Base-by-base conservation (phyloP, 2,797 vertebrate genomes). In the Hoplostethus atlanticus region DNA sequence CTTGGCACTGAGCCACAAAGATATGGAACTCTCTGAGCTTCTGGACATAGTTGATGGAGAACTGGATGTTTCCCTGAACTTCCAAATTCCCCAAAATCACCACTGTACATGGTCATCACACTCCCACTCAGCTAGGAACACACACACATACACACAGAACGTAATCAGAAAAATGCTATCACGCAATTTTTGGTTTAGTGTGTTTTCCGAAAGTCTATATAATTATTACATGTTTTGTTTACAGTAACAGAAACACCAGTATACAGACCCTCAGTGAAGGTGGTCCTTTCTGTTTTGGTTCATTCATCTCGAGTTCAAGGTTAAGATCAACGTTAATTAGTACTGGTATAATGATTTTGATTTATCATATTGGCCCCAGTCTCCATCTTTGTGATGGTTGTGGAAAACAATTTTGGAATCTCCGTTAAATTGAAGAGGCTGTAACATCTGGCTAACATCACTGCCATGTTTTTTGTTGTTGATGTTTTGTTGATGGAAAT, bases 31-130 rank as follows among this genome's bases (percentile, higher is more conserved):
- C 98, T 0, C 90, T 91, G 88, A 99, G 92, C 77, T 94, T 95
- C 61, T 97, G 96, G 59, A 97, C 90, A 3, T 99, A 99, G 92
- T 97, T 97, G 58, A 99, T 84, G 30, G 97, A 96, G 89, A 99
- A 98, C 81, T 97, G 96, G 70, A 99, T 96, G 77, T 73, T 96
- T 36, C 98, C 98, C 87, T 96, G 97, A 74, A 99, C 94, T 38
- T 99, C 97, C 42, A 99, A 91, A 1, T 91, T 96, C 51, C 51
- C 94, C 95, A 10, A 96, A 97, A 84, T 99, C 97, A 8, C 93
- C 96, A 1, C 96, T 97, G 47, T 96, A 97, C 88, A 99, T 91
- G 57, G 98, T 99, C 95, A 96, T 95, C 67, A 97, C 93, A 73
- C 97, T 99, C 50, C 97, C 94, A 1, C 96, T 99, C 46, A 97